Base-by-base conservation (phyloP, 2,113 vertebrate species). In the Podarcis muralis region DNA sequence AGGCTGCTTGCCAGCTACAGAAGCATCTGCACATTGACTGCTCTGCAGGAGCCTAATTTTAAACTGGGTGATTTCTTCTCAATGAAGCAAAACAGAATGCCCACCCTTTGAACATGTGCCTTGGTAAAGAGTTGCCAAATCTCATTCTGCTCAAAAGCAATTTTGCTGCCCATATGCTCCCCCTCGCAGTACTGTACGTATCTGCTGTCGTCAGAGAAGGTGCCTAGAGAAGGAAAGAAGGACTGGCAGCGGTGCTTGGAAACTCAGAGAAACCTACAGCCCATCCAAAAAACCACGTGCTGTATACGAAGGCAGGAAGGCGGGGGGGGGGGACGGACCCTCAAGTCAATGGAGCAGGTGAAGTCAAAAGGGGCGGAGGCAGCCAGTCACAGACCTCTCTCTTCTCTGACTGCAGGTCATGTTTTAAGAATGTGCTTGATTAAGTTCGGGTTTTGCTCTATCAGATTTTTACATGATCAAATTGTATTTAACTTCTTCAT, bases 31-130 rank as follows among this genome's bases (percentile, higher is more conserved):
- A 80, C 20, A 35, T 80, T 72, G 69, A 59, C 22, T 27, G 59
- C 57, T 43, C 71, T 30, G 72, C 37, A 88, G 74, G 74, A 83
- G n/a, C 30, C 53, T 68, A 83, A 88, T 76, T 83, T 76, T 83
- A 68, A 75, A 66, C 11, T 13, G 66, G 35, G 57, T 5, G 30
- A 11, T 76, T 77, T 32, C 43, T 77, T 65, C 37, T 76, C 81
- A 88, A 15, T 78, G 74, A 84, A 71, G 87, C 37, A 40, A 84
- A 68, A 77, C 62, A 53, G 37, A 69, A 83, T 77, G 22, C 59
- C 72, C 62, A 25, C 37, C 37, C 71, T 76, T 40, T 65, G 68
- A 65, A 48, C 23, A n/a, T 20, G 37, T 3, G 22, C 71, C 53
- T 37, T 83, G 40, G 22, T 18, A 62, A 69, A 20, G n/a, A 48